phyloP scores from a whole-genome alignment of 2,888 invertebrate species.

The Leptinotarsa peninsularis region DNA sequence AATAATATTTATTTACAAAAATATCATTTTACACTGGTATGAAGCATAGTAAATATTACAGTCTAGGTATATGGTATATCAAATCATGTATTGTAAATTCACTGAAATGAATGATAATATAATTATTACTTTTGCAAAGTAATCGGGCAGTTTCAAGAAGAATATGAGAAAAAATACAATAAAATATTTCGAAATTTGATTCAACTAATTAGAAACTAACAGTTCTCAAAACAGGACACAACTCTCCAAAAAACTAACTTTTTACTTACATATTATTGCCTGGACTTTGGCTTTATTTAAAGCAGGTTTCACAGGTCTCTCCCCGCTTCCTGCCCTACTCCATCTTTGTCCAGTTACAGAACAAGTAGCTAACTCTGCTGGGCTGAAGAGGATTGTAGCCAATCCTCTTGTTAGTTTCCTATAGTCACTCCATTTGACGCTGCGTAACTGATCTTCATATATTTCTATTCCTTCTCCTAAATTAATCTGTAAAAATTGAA shows the following conservation, averaged over 20 bases:
- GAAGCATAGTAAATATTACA: too few relatives aligned
- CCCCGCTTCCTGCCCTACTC: constrained; percentile 79
- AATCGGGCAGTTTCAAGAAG: too few relatives aligned
- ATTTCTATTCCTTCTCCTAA: constrained; percentile 80
- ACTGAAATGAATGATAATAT: too few relatives aligned
- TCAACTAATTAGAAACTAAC: background rate
- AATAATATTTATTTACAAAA: too few relatives aligned
- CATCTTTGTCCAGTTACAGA: constrained; percentile 82
- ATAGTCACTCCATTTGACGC: constrained; percentile 82
- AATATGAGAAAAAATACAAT: too few relatives aligned
- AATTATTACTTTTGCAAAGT: too few relatives aligned
- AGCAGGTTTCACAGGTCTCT: constrained; percentile 81
- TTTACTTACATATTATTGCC: constrained; percentile 75
- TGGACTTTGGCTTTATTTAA: constrained; percentile 79
- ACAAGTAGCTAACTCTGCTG: constrained; percentile 79
- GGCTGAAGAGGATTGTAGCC: constrained; percentile 80
- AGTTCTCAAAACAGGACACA: background rate
- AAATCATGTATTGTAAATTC: too few relatives aligned
- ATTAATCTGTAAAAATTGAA: constrained; percentile 70
- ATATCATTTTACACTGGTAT: too few relatives aligned
- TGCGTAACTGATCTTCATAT: constrained; percentile 76
- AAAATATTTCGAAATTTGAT: background rate
- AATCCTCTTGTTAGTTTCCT: constrained; percentile 79
- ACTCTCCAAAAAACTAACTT: too few relatives aligned
- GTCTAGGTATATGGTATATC: too few relatives aligned